phyloP scores from a whole-genome alignment of 2,888 invertebrate species.

The Mantis religiosa region DNA sequence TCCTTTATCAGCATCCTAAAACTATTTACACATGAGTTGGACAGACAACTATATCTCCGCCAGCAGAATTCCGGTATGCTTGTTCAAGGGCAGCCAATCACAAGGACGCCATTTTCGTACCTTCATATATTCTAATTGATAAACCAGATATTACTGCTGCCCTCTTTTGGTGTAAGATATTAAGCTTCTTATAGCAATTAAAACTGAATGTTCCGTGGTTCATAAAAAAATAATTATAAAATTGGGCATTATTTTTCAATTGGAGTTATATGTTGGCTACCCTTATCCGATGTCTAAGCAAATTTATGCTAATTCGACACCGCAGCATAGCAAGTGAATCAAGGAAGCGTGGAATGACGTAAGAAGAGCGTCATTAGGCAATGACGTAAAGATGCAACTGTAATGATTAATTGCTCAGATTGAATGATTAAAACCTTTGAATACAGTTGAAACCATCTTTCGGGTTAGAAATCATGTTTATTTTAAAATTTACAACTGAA shows the following conservation, averaged over 20 bases:
- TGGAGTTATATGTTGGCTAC: not conserved
- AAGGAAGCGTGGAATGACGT: slow-evolving; percentile 1
- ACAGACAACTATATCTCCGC: slow-evolving; percentile 21
- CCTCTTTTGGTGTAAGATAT: not conserved
- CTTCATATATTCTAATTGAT: too few species aligned
- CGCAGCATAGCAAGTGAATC: not conserved
- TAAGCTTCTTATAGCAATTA: not conserved
- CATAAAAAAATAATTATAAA: not conserved
- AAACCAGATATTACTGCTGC: too few species aligned
- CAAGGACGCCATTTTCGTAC: not conserved
- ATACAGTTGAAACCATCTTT: too few species aligned
- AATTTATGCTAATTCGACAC: not conserved
- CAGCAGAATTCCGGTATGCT: slow-evolving; percentile 5
- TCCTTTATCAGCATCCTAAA: slow-evolving; percentile 65
- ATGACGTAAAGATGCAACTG: not conserved
- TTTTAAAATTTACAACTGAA: too few species aligned
- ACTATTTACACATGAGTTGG: slow-evolving; percentile 39
- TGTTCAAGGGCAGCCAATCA: not conserved
- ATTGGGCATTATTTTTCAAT: not conserved
- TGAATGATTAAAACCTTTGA: not conserved
- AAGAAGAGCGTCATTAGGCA: slow-evolving; percentile 1
- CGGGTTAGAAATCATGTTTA: too few species aligned
- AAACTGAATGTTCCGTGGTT: not conserved
- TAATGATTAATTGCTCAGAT: not conserved
- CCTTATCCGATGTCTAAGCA: not conserved